These are phyloP conservation scores for Oasisia sp. DNA, from an alignment of 2,888 invertebrate genomes.

Conservation along the genomic window DNA sequence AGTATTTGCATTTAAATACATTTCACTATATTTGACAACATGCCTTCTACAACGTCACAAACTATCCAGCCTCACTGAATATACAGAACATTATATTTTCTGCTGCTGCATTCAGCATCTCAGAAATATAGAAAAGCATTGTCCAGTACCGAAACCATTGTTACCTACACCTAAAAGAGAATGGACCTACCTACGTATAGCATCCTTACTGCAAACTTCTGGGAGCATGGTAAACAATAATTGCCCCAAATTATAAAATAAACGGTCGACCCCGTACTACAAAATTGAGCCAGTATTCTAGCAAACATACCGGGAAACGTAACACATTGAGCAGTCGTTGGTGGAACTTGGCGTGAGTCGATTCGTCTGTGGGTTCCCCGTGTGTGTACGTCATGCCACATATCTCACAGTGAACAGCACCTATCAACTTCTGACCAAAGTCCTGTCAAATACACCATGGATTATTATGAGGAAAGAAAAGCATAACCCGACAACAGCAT, in stretches of 20 bases:
- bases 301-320: conserved; percentile 56
- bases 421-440: conserved; percentile 61
- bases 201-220: neutral
- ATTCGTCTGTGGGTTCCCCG: conserved; percentile 56
- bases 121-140: too few species aligned
- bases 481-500: neutral
- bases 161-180: too few species aligned
- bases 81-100: too few species aligned
- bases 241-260: neutral
- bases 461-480: neutral
- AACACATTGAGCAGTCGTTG: conserved; percentile 51
- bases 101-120: too few species aligned
- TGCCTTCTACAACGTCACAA: too few species aligned
- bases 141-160: too few species aligned
- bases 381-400: conserved; percentile 62
- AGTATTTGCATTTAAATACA: too few species aligned
- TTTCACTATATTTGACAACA: too few species aligned
- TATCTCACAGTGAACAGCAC: conserved; percentile 56
- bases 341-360: conserved; percentile 59
- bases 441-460: conserved; percentile 47
- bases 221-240: neutral
- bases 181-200: too few species aligned
- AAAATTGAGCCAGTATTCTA: neutral
- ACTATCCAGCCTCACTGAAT: too few species aligned
- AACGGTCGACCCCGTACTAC: neutral